Evolutionary conservation across 2,888 invertebrate genomes (phyloP).

Genomic region (Heliconius hortense): DNA sequence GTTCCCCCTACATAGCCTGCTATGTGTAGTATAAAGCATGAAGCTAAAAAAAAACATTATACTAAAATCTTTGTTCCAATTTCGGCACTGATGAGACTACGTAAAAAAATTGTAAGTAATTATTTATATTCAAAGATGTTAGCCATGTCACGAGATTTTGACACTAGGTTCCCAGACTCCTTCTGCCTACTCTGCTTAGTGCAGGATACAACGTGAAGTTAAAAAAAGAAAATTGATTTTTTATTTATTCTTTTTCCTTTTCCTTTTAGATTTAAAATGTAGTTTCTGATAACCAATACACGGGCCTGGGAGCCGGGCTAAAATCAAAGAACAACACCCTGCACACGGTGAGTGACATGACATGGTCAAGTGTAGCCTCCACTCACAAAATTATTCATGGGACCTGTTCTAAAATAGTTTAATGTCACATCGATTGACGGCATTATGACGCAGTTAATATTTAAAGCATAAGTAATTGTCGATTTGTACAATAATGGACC

Average conservation of each 20-base stretch:
- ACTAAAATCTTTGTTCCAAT: too few relatives aligned
- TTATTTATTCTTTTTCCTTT: not conserved
- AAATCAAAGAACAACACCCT: too few relatives aligned
- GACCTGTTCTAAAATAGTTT: slow-evolving; percentile 13
- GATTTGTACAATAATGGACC: not conserved
- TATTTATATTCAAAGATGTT: too few relatives aligned
- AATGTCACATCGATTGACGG: not conserved
- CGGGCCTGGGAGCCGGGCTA: accelerated
- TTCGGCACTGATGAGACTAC: too few relatives aligned
- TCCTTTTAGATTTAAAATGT: not conserved
- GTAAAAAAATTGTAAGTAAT: too few relatives aligned
- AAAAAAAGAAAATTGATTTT: not conserved
- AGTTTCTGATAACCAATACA: not conserved
- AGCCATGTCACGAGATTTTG: too few relatives aligned
- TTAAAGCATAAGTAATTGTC: not conserved
- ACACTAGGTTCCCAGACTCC: too few relatives aligned
- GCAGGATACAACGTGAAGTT: too few relatives aligned
- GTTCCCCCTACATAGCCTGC: too few relatives aligned
- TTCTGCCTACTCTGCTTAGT: too few relatives aligned
- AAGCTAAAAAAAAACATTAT: too few relatives aligned
- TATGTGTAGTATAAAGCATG: too few relatives aligned
- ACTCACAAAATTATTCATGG: slow-evolving; percentile 9
- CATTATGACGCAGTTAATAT: not conserved
- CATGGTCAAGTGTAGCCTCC: slow-evolving; percentile 3
- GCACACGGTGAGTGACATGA: not conserved